Conservation (phyloP, 2,113 vertebrate species). For the Paedocypris sp. region DNA sequence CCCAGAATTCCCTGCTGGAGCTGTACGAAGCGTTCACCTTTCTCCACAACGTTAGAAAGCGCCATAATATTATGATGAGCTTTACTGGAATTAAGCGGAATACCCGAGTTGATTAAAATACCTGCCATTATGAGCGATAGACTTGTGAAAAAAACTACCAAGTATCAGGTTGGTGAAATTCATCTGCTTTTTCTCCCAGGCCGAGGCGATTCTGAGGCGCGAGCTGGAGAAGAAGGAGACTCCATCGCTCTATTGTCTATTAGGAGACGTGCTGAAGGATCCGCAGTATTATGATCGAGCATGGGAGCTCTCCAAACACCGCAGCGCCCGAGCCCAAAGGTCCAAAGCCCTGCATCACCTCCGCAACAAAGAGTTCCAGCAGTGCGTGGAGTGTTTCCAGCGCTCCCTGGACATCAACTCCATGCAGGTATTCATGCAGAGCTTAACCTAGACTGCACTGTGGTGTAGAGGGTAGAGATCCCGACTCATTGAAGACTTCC, state of each 20-base stretch:
- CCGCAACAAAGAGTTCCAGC: slow-evolving; percentile 66
- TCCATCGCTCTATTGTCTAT: slow-evolving; percentile 76
- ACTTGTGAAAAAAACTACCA: not conserved
- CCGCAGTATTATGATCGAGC: slow-evolving; percentile 80
- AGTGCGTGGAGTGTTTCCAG: slow-evolving; percentile 84
- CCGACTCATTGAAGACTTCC: no score
- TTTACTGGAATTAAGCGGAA: no score
- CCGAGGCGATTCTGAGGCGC: slow-evolving; percentile 79
- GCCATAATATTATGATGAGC: no score
- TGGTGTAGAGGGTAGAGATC: no score
- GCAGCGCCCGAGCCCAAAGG: slow-evolving; percentile 82
- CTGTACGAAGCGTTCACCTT: no score
- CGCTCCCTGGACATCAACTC: slow-evolving; percentile 75
- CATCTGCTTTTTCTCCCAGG: slow-evolving; percentile 51
- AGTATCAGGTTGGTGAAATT: no score
- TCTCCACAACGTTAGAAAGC: no score
- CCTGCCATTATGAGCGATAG: not conserved
- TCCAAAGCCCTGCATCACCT: slow-evolving; percentile 90
- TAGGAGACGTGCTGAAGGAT: slow-evolving; percentile 84
- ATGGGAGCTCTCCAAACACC: slow-evolving; percentile 81
- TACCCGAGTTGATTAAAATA: not conserved
- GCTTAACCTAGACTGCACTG: no score
- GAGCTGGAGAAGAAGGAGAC: slow-evolving; percentile 86
- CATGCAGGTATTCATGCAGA: slow-evolving; percentile 81
- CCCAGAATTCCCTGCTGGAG: no score